Conservation (phyloP, 2,797 vertebrate genomes). For the Poeciliopsis presidionis region DNA sequence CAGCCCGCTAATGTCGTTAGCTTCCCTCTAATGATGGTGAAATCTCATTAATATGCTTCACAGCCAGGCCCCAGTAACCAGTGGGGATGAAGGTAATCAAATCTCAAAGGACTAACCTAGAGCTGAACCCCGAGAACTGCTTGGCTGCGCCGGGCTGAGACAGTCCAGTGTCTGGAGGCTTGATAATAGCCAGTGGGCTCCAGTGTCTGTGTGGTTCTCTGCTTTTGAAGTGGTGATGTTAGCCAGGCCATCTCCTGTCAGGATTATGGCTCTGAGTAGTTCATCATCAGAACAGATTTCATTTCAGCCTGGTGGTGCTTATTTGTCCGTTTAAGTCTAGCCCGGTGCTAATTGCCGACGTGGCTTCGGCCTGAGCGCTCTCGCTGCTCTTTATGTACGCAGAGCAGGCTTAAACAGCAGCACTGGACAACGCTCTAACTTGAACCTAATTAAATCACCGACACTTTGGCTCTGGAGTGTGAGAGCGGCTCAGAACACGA, state of each 20-base stretch:
- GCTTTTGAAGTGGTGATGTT: constrained; percentile 75
- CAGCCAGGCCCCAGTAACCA: constrained; percentile 78
- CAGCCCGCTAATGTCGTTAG: constrained; percentile 77
- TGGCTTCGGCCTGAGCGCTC: constrained; percentile 60
- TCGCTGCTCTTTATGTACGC: constrained; percentile 71
- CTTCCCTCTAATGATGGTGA: constrained; percentile 76
- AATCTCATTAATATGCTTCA: constrained; percentile 84
- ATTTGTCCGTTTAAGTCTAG: constrained; percentile 65
- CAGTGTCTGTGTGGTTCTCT: constrained; percentile 37
- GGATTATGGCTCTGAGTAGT: constrained; percentile 39
- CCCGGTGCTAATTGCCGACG: constrained; percentile 56
- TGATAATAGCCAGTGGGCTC: constrained; percentile 63
- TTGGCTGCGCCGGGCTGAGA: constrained; percentile 51
- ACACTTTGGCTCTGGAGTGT: constrained; percentile 52
- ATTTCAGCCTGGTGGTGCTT: constrained; percentile 55
- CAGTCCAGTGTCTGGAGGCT: constrained; percentile 57
- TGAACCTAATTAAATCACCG: constrained; percentile 73
- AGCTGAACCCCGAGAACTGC: constrained; percentile 75
- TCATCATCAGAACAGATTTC: constrained; percentile 67
- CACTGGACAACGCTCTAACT: constrained; percentile 71
- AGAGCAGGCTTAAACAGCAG: constrained; percentile 68
- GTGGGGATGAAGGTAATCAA: constrained; percentile 79
- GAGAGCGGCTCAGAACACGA: constrained; percentile 51
- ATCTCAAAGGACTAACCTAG: constrained; percentile 79
- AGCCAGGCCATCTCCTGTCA: constrained; percentile 70